Base-by-base conservation (phyloP, 2,113 vertebrate species). In the Lipotes vexillifer region DNA sequence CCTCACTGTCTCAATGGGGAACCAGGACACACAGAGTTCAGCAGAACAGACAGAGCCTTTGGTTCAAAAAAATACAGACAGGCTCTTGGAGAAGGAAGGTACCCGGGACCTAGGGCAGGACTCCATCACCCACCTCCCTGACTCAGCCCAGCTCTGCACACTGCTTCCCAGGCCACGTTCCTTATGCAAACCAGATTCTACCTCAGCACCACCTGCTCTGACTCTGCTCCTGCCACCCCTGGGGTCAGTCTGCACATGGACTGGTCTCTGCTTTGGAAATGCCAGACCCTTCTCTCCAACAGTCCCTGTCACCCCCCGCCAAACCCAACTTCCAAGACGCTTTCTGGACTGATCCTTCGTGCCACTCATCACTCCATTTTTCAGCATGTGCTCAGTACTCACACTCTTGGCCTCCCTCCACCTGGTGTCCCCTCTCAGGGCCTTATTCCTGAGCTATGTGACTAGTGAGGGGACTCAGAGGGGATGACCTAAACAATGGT, bases 61-160 rank as follows among this genome's bases (percentile, higher is more conserved):
- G 80, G 36, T 69, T 89, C 68, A 1, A 52, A 78, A 88, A 41
- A 38, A 27, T 0, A 6, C 14, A 52, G 33, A 68, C 7, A 46
- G 63, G 11, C 36, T 83, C 78, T 38, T 65, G 31, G 15, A 33
- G 61, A 49, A 95, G 83, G 78, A 86, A 87, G 86, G 87, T 41
- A n/a, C 81, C 86, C 38, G 11, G 8, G 81, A 44, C 85, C 11
- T 46, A 2, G 72, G 49, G 31, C 72, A 44, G 25, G 31, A 36
- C 21, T 14, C 52, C 44, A 8, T n/a, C 52, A 1, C 61, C n/a
- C 59, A 11, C 13, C 17, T 17, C 65, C 57, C 36, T 31, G 80
- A 36, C 74, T 36, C 65, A 23, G 57, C 33, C 49, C 63, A 41
- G 29, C 66, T 63, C 31, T 15, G 41, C 0, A 29, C 65, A 29